Evolutionary conservation across 2,888 invertebrate genomes (phyloP).

Genomic region (Tiliacea aurago): DNA sequence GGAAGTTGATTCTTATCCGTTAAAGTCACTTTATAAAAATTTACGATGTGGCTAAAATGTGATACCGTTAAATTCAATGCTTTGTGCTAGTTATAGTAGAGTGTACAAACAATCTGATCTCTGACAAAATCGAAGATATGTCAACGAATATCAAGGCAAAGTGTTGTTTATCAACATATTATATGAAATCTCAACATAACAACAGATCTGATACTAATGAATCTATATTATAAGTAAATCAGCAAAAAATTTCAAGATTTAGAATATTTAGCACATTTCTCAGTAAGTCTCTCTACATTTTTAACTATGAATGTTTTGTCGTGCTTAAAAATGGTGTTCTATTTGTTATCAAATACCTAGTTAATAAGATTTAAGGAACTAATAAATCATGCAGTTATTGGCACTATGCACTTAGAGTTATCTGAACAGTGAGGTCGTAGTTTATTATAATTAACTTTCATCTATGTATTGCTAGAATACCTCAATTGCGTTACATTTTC

Average conservation of each 20-base stretch:
- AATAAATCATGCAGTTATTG: conserved; percentile 90
- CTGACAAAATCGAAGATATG: conserved; percentile 86
- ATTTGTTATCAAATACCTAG: conserved; percentile 91
- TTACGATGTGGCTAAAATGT: conserved; percentile 85
- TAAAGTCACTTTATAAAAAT: conserved; percentile 75
- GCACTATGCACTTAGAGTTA: conserved; percentile 84
- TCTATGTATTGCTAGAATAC: conserved; percentile 69
- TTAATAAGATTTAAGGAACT: conserved; percentile 88
- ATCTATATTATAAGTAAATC: conserved; percentile 82
- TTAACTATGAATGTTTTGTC: conserved; percentile 91
- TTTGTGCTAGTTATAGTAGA: conserved; percentile 85
- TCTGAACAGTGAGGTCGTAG: conserved; percentile 71
- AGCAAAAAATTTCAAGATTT: conserved; percentile 85
- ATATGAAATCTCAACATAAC: conserved; percentile 81
- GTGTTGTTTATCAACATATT: conserved; percentile 73
- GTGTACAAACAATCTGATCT: conserved; percentile 83
- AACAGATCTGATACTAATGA: conserved; percentile 87
- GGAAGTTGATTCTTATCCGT: conserved; percentile 79
- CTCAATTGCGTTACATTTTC: conserved; percentile 73
- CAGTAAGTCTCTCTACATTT: conserved; percentile 91
- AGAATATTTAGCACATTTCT: conserved; percentile 91
- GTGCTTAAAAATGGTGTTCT: conserved; percentile 91
- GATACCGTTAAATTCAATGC: conserved; percentile 86
- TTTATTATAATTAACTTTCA: conserved; percentile 71
- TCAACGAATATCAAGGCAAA: conserved; percentile 85